A percentile compares a stretch with the other conserved stretches of the same genome.
These are phyloP conservation scores for Hemicrepidius hirtus DNA, from an alignment of 2,888 invertebrate species.

Conservation along the genomic window DNA sequence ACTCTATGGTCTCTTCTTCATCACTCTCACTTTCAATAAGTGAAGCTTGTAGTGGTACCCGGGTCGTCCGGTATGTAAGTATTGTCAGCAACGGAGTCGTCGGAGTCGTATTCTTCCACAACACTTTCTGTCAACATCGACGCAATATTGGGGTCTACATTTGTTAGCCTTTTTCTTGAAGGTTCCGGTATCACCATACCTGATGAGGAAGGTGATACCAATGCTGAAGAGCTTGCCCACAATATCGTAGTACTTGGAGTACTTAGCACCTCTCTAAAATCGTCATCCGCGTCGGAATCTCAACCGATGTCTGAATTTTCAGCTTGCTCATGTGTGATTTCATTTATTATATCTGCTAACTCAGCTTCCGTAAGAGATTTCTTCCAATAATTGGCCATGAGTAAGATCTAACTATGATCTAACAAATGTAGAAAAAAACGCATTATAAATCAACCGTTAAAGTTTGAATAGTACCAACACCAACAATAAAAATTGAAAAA, in stretches of 20 bases:
- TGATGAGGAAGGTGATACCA: neutral
- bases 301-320: constrained; percentile 29
- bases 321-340: constrained; percentile 27
- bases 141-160: neutral
- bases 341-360: neutral
- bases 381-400: neutral
- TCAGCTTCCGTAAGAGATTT: neutral
- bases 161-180: neutral
- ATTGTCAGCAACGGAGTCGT: constrained; percentile 9
- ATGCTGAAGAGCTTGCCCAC: neutral
- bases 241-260: neutral
- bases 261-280: neutral
- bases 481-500: no score
- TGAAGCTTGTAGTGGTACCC: constrained; percentile 17
- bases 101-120: neutral
- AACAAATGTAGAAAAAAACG: no score
- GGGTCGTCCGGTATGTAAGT: constrained; percentile 11
- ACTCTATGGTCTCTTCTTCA: neutral
- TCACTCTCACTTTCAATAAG: constrained; percentile 24
- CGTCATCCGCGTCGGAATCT: constrained; percentile 27
- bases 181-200: neutral
- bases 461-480: no score
- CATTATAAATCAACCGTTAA: no score
- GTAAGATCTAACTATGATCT: no score
- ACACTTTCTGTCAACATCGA: neutral